Evolutionary conservation across 2,113 vertebrate species (phyloP).

Genomic region (Podarcis muralis): DNA sequence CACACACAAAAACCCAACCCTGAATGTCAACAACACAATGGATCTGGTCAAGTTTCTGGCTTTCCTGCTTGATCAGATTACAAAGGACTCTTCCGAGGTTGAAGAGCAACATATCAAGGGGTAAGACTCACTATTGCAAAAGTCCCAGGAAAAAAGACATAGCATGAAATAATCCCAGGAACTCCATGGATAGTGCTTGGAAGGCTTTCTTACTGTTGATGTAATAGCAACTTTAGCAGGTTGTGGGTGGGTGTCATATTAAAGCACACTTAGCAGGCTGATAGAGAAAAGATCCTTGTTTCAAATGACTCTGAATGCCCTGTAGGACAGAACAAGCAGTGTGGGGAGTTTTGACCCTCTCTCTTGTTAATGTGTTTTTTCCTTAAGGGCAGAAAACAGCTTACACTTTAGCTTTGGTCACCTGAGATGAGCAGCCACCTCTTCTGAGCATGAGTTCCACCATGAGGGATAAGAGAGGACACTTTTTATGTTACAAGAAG

Average conservation of each 20-base stretch:
- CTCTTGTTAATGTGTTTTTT: background rate
- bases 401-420: background rate
- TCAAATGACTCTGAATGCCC: background rate
- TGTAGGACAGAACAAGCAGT: background rate
- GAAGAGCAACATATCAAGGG: background rate
- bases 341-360: background rate
- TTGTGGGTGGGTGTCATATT: background rate
- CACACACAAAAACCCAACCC: too few species aligned
- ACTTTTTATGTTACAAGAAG: background rate
- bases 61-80: conserved; percentile 7
- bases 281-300: background rate
- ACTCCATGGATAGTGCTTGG: background rate
- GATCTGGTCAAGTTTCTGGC: background rate
- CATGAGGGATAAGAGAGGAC: too few species aligned
- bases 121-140: background rate
- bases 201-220: background rate
- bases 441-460: background rate
- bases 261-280: background rate
- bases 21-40: background rate
- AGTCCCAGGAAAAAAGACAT: background rate
- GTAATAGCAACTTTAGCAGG: background rate
- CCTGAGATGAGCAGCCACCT: background rate
- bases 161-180: background rate
- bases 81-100: background rate
- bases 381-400: background rate